These are phyloP conservation scores for Dryobotodes eremita DNA, from an alignment of 2,888 invertebrate species.

Conservation along the genomic window DNA sequence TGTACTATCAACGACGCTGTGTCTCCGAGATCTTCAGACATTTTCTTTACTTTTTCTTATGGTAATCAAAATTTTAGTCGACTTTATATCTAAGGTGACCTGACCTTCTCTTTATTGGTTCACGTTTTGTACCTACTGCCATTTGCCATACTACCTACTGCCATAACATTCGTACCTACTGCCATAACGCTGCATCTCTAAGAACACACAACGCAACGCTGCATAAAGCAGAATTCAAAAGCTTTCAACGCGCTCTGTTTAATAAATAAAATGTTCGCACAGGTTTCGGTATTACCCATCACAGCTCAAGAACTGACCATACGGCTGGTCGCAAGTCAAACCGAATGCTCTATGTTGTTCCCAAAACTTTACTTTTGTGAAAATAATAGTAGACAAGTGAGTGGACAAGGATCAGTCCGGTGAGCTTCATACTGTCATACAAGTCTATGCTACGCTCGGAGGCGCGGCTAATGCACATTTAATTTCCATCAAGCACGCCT, in stretches of 20 bases:
- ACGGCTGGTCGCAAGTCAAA: no score
- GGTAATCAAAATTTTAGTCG: background rate
- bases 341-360: background rate
- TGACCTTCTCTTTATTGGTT: no score
- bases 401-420: slow-evolving; percentile 18
- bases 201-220: background rate
- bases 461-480: slow-evolving; percentile 67
- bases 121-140: background rate
- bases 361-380: background rate
- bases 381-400: background rate
- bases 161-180: background rate
- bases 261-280: background rate
- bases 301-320: background rate
- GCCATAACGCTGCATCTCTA: no score
- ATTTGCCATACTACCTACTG: no score
- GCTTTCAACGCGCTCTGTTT: background rate
- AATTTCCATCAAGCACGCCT: slow-evolving; percentile 66
- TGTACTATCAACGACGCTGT: background rate
- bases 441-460: slow-evolving; percentile 54
- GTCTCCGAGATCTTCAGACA: background rate
- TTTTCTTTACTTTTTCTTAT: background rate
- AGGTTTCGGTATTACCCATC: background rate
- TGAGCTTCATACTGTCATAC: slow-evolving; percentile 23
- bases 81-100: background rate
- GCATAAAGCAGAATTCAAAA: background rate